phyloP scores from a whole-genome alignment of 1,140 invertebrate genomes.

The Sinonovacula constricta region DNA sequence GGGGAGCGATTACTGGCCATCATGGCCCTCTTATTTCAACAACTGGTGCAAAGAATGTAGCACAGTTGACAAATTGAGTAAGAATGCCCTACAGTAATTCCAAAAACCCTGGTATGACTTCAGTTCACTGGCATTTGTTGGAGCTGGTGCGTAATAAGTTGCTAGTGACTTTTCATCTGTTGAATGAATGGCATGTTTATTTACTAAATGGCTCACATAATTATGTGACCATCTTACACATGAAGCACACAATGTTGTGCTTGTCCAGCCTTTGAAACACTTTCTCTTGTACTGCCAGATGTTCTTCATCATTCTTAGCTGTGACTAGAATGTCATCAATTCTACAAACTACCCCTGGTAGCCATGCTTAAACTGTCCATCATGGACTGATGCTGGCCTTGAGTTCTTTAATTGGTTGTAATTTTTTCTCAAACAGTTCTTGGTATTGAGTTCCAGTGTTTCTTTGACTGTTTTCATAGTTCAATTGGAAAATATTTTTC shows the following conservation, averaged over 20 bases:
- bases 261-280: slow-evolving; percentile 5
- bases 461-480: too few species aligned
- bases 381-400: too few species aligned
- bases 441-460: too few species aligned
- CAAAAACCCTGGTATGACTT: slow-evolving; percentile 40
- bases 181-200: slow-evolving; percentile 29
- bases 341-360: slow-evolving; percentile 16
- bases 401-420: too few species aligned
- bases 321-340: slow-evolving; percentile 49
- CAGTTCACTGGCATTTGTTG: slow-evolving; percentile 15
- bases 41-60: slow-evolving; percentile 27
- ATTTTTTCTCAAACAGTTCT: too few species aligned
- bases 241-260: slow-evolving; percentile 29
- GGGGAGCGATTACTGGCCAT: too few species aligned
- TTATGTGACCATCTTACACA: background rate
- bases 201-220: slow-evolving; percentile 18
- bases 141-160: background rate
- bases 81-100: slow-evolving; percentile 41
- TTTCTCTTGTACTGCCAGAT: slow-evolving; percentile 1
- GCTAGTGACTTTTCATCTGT: slow-evolving; percentile 25
- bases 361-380: slow-evolving; percentile 14
- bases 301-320: slow-evolving; percentile 2
- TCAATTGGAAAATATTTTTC: too few species aligned
- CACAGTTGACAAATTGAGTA: slow-evolving; percentile 19
- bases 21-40: too few species aligned